Conservation (phyloP, 2,888 invertebrate genomes). For the Helicoverpa assulta region DNA sequence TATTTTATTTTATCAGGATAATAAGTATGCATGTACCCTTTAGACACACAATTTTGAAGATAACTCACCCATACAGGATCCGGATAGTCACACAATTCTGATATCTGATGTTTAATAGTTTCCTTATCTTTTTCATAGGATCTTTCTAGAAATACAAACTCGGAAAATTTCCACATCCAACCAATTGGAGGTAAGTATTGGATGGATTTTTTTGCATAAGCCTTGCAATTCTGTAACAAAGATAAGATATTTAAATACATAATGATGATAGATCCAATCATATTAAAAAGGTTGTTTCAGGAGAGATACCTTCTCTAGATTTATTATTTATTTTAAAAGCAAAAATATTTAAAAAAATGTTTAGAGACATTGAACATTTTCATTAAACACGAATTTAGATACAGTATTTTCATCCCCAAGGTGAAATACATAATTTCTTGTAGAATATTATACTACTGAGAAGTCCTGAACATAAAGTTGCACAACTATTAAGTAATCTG, state of each 20-base stretch:
- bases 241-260: constrained; percentile 2
- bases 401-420: too few species aligned
- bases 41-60: constrained; percentile 30
- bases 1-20: constrained; percentile 27
- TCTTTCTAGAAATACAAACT: constrained; percentile 97
- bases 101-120: constrained; percentile 94
- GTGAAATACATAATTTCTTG: too few species aligned
- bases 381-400: too few species aligned
- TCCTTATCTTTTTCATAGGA: constrained; percentile 97
- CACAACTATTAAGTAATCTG: too few species aligned
- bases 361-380: too few species aligned
- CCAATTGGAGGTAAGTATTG: constrained; percentile 97
- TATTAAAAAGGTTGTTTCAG: too few species aligned
- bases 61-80: constrained; percentile 95
- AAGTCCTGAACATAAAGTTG: too few species aligned
- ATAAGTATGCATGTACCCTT: constrained; percentile 2
- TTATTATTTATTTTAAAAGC: too few species aligned
- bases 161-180: constrained; percentile 99
- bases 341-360: too few species aligned
- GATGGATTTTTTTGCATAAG: constrained; percentile 97
- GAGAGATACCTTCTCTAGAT: too few species aligned
- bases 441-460: too few species aligned
- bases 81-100: constrained; percentile 96
- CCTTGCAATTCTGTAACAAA: constrained; percentile 95
- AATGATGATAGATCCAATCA: too few species aligned